phyloP scores from a whole-genome alignment of 2,797 vertebrate genomes.

The Furcifer pardalis region DNA sequence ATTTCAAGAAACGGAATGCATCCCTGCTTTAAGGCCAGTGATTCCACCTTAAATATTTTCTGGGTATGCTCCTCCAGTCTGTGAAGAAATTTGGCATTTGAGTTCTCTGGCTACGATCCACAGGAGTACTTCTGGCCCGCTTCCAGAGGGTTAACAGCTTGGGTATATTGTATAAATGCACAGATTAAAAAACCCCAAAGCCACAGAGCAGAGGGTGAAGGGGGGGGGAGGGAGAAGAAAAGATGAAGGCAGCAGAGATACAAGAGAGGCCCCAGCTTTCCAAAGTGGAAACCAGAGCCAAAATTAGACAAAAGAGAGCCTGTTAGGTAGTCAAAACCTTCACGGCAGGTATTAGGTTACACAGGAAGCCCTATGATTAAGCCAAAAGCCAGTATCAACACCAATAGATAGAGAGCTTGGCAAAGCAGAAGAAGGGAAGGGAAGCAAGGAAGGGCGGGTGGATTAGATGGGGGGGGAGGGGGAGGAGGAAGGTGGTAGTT shows the following conservation, averaged over 20 bases:
- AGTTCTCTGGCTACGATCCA: conserved; percentile 47
- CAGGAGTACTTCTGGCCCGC: fast-evolving
- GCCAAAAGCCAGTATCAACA: conserved; percentile 70
- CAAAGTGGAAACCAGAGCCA: conserved; percentile 23
- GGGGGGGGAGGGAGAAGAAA: not conserved
- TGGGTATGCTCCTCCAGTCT: conserved; percentile 26
- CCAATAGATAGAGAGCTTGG: conserved; percentile 29
- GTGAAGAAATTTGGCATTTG: conserved; percentile 26
- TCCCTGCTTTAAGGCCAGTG: fast-evolving
- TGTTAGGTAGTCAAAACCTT: conserved; percentile 69
- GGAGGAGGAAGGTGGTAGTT: fast-evolving
- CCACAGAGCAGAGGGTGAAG: not conserved
- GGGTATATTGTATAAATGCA: not conserved
- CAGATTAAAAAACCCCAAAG: not conserved
- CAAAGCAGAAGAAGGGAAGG: not conserved
- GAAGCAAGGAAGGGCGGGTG: conserved; percentile 31
- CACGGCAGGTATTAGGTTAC: conserved; percentile 75
- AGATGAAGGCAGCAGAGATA: conserved; percentile 26
- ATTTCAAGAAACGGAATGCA: not conserved
- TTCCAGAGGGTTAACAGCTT: not conserved
- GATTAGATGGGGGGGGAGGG: not conserved
- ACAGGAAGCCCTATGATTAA: conserved; percentile 72
- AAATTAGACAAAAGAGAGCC: conserved; percentile 58
- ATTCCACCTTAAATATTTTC: conserved; percentile 41
- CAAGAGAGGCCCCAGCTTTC: conserved; percentile 24